phyloP scores from a whole-genome alignment of 2,797 vertebrate genomes.

The Halcyon badia region DNA sequence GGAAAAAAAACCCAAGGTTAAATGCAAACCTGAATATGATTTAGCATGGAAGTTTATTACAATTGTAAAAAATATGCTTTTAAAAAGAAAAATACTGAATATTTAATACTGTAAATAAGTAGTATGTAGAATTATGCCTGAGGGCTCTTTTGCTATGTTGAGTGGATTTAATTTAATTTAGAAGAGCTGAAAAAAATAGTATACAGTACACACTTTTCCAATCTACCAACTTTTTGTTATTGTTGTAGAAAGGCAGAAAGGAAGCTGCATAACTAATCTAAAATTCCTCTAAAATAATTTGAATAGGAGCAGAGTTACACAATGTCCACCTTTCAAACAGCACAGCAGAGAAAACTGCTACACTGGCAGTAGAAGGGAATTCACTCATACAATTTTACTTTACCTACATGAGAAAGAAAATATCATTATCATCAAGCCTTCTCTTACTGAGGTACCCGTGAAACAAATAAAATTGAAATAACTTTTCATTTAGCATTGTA shows the following conservation, averaged over 20 bases:
- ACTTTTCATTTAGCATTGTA: not conserved
- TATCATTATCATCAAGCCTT: not conserved
- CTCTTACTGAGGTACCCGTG: not conserved
- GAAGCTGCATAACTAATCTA: not conserved
- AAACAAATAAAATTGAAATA: not conserved
- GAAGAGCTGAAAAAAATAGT: slow-evolving; percentile 53
- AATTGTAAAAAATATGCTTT: slow-evolving; percentile 70
- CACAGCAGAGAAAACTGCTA: not conserved
- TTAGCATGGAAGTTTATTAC: slow-evolving; percentile 39
- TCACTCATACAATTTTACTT: not conserved
- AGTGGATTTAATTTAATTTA: slow-evolving; percentile 67
- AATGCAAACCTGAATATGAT: slow-evolving; percentile 6
- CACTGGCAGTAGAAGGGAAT: not conserved
- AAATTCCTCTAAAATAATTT: not conserved
- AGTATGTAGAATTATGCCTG: slow-evolving; percentile 72
- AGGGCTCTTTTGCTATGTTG: slow-evolving; percentile 63
- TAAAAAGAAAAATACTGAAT: slow-evolving; percentile 72
- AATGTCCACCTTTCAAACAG: not conserved
- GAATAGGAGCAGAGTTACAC: not conserved
- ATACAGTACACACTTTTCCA: slow-evolving; percentile 35
- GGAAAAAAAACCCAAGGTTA: slow-evolving; percentile 22
- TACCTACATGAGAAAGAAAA: not conserved
- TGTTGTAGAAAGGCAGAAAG: not conserved
- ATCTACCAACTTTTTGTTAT: slow-evolving; percentile 27
- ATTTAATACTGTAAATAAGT: slow-evolving; percentile 75